Evolutionary conservation across 2,888 invertebrate genomes (phyloP), one percentile per base, ranked within the genome.

Genomic region (Eristalinus aeneus): DNA sequence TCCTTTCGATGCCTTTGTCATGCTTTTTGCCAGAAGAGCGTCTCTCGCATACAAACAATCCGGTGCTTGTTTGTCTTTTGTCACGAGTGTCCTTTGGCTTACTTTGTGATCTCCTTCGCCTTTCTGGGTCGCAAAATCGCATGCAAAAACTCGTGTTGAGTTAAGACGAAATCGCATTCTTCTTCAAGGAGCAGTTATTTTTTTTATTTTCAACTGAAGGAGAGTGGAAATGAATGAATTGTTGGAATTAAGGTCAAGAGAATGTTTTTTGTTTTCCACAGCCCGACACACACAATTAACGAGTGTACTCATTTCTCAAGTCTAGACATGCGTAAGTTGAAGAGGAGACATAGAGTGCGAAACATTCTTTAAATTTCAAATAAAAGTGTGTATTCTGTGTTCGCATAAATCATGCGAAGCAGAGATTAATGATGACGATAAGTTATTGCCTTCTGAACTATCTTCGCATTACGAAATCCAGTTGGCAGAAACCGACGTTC

Each of bases 61-160:
- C 64, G 36, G 31, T 34, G 74, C 69, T 75, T 79, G 39, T 71
- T 78, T 84, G 71, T 71, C 69, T 72, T 79, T 74, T 71, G 61
- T 72, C 61, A 22, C 27, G 27, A 71, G 75, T 60, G 84, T 84
- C 46, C 71, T 79, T 79, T 65, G 54, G 27, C 61, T 79, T 61
- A 61, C 68, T 82, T 54, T 31, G 56, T 58, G 61, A 75, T 71
- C 46, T 78, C n/a, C 54, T 20, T 12, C 34, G 63, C 73, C 46
- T 32, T 16, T 53, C n/a, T 56, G 36, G 22, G n/a, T 67, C n/a
- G n/a, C 23, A 53, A 54, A 64, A 27, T 72, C 58, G 20, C 20
- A 56, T 31, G 23, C n/a, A 36, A 46, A 46, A 16, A 46, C 46
- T 46, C 46, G 16, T 46, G 54, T 36, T 39, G 53, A 54, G 39